Evolutionary conservation across 2,113 vertebrate species (phyloP).

Genomic region (Rhinopithecus roxellana): DNA sequence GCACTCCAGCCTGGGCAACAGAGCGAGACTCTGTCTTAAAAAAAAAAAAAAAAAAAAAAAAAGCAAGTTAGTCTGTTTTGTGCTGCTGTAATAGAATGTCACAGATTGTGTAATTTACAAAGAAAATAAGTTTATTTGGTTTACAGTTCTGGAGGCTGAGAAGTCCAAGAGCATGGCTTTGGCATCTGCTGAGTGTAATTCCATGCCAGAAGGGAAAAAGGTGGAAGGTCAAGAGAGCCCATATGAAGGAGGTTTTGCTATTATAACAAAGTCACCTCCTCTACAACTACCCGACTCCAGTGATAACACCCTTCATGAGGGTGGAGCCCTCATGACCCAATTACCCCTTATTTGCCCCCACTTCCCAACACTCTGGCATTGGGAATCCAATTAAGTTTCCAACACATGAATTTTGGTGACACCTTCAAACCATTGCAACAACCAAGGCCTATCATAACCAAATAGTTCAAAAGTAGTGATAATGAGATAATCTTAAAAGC

Average conservation of each 20-base stretch:
- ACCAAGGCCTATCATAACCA: background rate
- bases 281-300: background rate
- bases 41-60: too few species aligned
- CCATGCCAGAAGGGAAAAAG: background rate
- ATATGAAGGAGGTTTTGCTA: background rate
- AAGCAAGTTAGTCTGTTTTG: background rate
- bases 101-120: background rate
- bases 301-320: background rate
- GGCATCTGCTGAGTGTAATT: background rate
- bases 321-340: background rate
- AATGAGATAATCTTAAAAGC: background rate
- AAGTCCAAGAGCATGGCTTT: background rate
- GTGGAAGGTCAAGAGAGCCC: background rate
- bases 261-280: background rate
- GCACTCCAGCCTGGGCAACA: too few species aligned
- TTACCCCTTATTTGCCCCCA: background rate
- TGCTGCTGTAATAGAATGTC: background rate
- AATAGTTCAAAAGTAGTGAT: background rate
- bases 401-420: background rate
- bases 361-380: background rate
- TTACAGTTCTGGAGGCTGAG: background rate
- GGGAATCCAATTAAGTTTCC: background rate
- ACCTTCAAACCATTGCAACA: background rate
- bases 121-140: background rate
- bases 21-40: too few species aligned